Conservation (phyloP, 2,888 invertebrate species). For the Nymphalis urticae region DNA sequence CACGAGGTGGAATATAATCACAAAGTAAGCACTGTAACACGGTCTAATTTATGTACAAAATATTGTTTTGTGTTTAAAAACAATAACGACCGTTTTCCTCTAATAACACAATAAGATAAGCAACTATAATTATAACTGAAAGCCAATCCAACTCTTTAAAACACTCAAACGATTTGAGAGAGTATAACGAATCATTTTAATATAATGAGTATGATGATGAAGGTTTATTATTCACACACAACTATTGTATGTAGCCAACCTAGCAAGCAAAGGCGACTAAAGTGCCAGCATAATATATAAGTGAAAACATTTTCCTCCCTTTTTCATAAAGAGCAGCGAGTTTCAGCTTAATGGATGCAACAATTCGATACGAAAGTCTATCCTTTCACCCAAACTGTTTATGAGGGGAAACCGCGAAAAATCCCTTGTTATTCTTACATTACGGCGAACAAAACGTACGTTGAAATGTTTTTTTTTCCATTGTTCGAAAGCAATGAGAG, state of each 20-base stretch:
- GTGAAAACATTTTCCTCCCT: conserved; percentile 24
- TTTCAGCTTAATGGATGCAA: conserved; percentile 54
- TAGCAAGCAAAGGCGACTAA: conserved; percentile 13
- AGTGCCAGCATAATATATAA: conserved; percentile 24
- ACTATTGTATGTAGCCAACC: neutral
- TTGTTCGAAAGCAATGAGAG: conserved; percentile 49
- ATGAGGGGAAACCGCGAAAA: conserved; percentile 55
- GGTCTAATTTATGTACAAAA: no score
- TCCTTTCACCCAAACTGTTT: conserved; percentile 57
- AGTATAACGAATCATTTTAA: no score
- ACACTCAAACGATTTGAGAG: no score
- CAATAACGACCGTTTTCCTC: no score
- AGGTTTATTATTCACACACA: conserved; percentile 1
- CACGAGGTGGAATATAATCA: no score
- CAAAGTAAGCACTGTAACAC: no score
- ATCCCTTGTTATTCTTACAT: conserved; percentile 64
- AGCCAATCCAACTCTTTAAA: no score
- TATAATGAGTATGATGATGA: neutral
- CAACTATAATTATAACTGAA: no score
- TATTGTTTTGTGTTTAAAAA: no score
- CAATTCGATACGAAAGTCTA: conserved; percentile 53
- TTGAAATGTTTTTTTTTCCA: conserved; percentile 55
- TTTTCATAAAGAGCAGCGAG: conserved; percentile 43
- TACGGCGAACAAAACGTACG: conserved; percentile 60
- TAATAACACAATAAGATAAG: no score